Conservation (phyloP, 2,888 invertebrate species). For the Eristalis pertinax region DNA sequence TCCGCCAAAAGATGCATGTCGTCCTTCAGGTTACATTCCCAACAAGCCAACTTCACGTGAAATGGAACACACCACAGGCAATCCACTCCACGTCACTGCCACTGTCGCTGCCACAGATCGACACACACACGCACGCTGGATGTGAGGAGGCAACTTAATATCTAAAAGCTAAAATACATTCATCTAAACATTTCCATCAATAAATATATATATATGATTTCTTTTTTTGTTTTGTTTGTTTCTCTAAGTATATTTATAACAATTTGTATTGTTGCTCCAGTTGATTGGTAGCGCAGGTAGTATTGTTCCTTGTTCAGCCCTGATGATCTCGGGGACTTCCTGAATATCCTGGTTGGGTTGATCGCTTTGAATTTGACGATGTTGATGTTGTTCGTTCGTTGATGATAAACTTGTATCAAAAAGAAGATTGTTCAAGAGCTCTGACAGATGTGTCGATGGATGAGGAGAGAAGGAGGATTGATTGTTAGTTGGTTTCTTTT, state of each 20-base stretch:
- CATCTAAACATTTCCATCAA: slow-evolving; percentile 25
- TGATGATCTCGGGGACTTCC: not conserved
- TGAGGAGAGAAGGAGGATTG: slow-evolving; percentile 6
- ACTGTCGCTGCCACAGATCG: not conserved
- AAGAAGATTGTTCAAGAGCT: not conserved
- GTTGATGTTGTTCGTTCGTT: not conserved
- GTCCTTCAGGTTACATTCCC: not conserved
- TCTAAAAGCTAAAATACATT: slow-evolving; percentile 50
- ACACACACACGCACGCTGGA: not conserved
- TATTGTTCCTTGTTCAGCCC: not conserved
- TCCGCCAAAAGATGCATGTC: not conserved
- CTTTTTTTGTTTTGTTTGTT: not conserved
- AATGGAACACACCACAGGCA: not conserved
- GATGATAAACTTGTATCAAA: not conserved
- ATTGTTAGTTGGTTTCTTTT: slow-evolving; percentile 6
- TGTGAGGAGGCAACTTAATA: slow-evolving; percentile 34
- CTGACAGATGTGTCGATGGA: too few relatives aligned
- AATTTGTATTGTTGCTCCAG: slow-evolving; percentile 10
- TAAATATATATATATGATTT: not conserved
- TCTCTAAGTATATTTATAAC: slow-evolving; percentile 17
- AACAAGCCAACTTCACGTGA: slow-evolving; percentile 1
- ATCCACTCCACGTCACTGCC: not conserved
- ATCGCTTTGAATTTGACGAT: not conserved
- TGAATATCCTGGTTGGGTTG: not conserved
- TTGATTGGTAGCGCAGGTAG: not conserved